Base-by-base conservation (phyloP, 2,888 invertebrate species). In the Melanostoma mellinum region DNA sequence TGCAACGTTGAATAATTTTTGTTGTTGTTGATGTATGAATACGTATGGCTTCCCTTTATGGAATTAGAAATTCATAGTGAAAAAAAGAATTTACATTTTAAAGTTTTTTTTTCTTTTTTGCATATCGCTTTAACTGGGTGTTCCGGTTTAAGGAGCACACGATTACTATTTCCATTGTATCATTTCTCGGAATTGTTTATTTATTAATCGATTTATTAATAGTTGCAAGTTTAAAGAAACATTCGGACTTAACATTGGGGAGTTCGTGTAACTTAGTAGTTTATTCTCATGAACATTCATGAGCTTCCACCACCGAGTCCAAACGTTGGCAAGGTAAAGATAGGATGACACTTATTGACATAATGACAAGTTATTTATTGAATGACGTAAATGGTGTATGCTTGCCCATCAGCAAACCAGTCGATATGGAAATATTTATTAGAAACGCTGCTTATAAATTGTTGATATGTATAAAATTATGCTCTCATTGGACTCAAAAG, bases 1-100 rank as follows among this genome's bases (percentile, higher is more conserved):
- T 82, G 72, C 46, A 38, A 58, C 50, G 9, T 52, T 67, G 33
- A 35, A 40, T 52, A 36, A 42, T 61, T 52, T 68, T 46, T 58
- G n/a, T 71, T 3, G 44, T 56, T 56, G 50, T 33, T 33, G 20
- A 20, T 48, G 2, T 63, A 42, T 69, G 35, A 40, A 33, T 46
- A 32, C 38, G 33, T 40, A 32, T 48, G 50, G 10, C 42, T 50
- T 46, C 60, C 10, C 35, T 61, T 35, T 48, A 35, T 42, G 67
- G 68, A 20, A 77, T 77, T 82, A 77, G 77, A 77, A 63, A 81
- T 81, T 77, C 72, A 81, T 81, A 81, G 67, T 50, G 44, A 53
- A 56, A 56, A 38, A 44, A 56, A n/a, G n/a, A n/a, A 81, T 82
- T 77, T 77, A 72, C 72, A 82, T 82, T 77, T 82, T 77, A 53